These are phyloP conservation scores for Parasteatoda lunata DNA, from an alignment of 2,888 invertebrate species.

Conservation along the genomic window DNA sequence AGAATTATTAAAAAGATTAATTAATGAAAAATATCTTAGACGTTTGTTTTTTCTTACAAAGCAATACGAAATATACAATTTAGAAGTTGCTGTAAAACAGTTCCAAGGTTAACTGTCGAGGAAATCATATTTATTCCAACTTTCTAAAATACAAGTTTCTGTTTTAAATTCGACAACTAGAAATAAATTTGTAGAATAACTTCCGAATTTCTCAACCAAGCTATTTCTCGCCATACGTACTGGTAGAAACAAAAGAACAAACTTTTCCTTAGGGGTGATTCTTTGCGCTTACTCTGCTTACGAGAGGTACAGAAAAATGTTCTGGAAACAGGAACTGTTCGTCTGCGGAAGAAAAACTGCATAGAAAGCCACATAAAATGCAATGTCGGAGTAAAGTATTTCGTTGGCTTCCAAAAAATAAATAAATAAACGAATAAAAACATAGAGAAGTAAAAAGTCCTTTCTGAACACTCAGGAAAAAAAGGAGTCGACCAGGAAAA, in stretches of 20 bases:
- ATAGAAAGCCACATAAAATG: slow-evolving; percentile 1
- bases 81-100: no score
- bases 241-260: neutral
- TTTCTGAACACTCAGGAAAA: neutral
- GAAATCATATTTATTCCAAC: no score
- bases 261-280: neutral
- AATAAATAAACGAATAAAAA: slow-evolving; percentile 2
- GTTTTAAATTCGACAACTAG: no score
- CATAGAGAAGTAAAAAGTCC: neutral
- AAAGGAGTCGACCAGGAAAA: neutral
- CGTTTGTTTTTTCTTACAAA: no score
- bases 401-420: neutral
- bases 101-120: no score
- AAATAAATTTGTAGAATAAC: no score
- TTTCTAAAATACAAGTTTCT: no score
- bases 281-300: no score
- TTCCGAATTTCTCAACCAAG: neutral
- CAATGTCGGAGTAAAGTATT: slow-evolving; percentile 1
- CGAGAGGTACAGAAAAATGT: no score
- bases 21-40: no score
- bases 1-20: no score
- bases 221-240: neutral
- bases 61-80: no score
- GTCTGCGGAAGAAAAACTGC: neutral
- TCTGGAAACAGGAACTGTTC: neutral